Base-by-base conservation (phyloP, 2,113 vertebrate species). In the Myotis davidii region DNA sequence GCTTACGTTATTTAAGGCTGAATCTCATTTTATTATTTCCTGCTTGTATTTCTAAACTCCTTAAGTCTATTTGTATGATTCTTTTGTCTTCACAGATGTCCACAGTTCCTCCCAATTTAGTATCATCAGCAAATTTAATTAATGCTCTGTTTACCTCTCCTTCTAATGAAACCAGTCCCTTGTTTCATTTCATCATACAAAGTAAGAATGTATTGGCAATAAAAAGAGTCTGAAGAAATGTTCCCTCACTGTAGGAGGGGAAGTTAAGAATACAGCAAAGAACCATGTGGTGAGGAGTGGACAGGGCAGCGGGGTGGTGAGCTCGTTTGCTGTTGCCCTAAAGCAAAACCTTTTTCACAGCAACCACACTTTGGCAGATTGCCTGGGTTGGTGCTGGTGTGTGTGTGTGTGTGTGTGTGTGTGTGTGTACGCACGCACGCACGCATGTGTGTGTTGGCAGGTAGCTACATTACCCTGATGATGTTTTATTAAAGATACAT, bases 11-110 rank as follows among this genome's bases (percentile, higher is more conserved):
- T 98, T 97, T 96, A 95, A 97, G 61, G 72, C 96, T 94, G 95
- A 97, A 97, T 93, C 54, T 97, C 96, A 89, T 87, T 97, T 98
- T 97, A 98, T 97, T 97, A 97, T 97, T 98, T 97, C 96, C 94
- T 98, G 92, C 95, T 90, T 74, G 0, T 89, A 87, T 98, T 98
- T 98, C 94, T 97, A 84, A 96, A 85, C 95, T 97, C 88, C 93
- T 96, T 96, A 97, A 85, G 90, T 95, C 94, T 87, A 67, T 97
- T 91, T 96, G 96, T 97, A 90, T 92, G 81, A 94, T 97, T 97
- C 96, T 86, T 97, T 97, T 97, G 87, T 97, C 97, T 94, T 96
- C 83, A 92, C 93, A 97, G 95, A 96, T 97, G 95, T 97, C 95
- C 97, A 94, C 88, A 97, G 94, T 97, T 97, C 84, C 95, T 97